Base-by-base conservation (phyloP, 2,113 vertebrate genomes). In the Merops nubicus region DNA sequence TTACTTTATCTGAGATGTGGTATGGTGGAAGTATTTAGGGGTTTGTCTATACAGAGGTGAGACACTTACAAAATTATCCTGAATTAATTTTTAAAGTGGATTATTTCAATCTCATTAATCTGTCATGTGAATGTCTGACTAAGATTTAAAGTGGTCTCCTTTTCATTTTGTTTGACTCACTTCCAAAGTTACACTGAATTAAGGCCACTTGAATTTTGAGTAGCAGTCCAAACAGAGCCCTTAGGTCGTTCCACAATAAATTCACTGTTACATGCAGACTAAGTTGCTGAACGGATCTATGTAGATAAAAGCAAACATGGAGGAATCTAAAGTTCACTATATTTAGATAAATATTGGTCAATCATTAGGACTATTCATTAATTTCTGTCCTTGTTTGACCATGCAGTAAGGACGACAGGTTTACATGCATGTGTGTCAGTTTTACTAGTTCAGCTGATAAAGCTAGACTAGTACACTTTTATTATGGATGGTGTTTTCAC, bases 101-200 rank as follows among this genome's bases (percentile, higher is more conserved):
- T 93, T 87, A 85, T 87, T 89, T 84, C 77, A 87, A 74, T 85
- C 31, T 89, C 64, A 65, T 91, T 87, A 78, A 84, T 81, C n/a
- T 78, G 77, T 78, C 50, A 36, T 85, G 15, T 48, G 45, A 12
- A 38, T 65, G 12, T 73, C 45, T 73, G 12, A 67, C 22, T 75
- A 57, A 85, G 17, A 81, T 70, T 78, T 74, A 31, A 74, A 89
- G 43, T 64, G 20, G 20, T 62, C 18, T 65, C 84, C 38, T 65
- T 75, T 80, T 77, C 17, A 83, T 54, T 80, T 80, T 86, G 5
- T 26, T 76, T 67, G 33, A 78, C 72, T 89, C 26, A 50, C 33
- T 94, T 94, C 22, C 38, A 80, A 86, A 83, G 12, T 93, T 79
- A 42, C 34, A 72, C 22, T 68, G 72, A 83, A 88, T 68, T 88